Percentiles rank a stretch among this genome's conserved stretches.
These are phyloP conservation scores for Cheumatopsyche charites DNA, from an alignment of 1,140 invertebrate species.

Conservation along the genomic window DNA sequence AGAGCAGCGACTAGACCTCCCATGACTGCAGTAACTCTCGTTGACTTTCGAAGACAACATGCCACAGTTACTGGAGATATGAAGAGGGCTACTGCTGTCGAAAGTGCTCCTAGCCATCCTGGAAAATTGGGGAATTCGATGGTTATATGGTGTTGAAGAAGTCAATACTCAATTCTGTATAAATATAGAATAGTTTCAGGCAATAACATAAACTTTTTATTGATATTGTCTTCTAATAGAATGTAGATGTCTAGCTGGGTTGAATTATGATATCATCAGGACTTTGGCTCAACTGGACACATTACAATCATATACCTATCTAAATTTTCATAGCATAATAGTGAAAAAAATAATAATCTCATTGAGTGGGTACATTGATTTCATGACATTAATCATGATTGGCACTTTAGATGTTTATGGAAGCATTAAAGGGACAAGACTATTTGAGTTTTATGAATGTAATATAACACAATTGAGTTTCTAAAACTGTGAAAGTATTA, in stretches of 20 bases:
- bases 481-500: not conserved
- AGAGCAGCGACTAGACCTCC: slow-evolving; percentile 84
- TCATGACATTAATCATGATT: slow-evolving; percentile 4
- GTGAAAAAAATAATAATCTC: too few species aligned
- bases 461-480: not conserved
- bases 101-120: slow-evolving; percentile 85
- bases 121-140: slow-evolving; percentile 53
- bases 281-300: too few species aligned
- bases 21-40: slow-evolving; percentile 84
- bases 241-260: too few species aligned
- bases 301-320: too few species aligned
- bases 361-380: not conserved
- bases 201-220: too few species aligned
- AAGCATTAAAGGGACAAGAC: not conserved
- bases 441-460: not conserved
- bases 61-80: slow-evolving; percentile 84
- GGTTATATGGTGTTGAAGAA: not conserved
- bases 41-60: slow-evolving; percentile 84
- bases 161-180: too few species aligned
- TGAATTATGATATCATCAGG: too few species aligned
- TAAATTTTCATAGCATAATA: too few species aligned
- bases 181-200: too few species aligned
- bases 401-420: slow-evolving; percentile 16
- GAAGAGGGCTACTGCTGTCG: slow-evolving; percentile 79
- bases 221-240: too few species aligned